These are phyloP conservation scores for Hirtodrosophila alboralis DNA, from an alignment of 2,888 invertebrate genomes.

Conservation along the genomic window DNA sequence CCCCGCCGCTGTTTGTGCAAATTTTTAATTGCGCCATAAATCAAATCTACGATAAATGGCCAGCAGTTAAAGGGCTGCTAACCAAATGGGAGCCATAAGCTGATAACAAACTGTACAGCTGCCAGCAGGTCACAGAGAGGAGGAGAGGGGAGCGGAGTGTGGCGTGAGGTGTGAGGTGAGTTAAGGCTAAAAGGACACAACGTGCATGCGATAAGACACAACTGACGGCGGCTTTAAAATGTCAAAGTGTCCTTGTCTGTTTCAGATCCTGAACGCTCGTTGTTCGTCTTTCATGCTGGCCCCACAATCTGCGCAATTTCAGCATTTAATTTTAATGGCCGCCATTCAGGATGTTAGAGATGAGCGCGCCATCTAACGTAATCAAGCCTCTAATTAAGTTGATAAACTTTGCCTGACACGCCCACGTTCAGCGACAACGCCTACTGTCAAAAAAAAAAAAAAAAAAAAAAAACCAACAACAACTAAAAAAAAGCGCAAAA, in stretches of 20 bases:
- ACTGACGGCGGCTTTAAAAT: slow-evolving; percentile 62
- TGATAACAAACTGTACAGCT: slow-evolving; percentile 61
- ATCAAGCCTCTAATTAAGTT: slow-evolving; percentile 79
- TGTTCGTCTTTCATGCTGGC: neutral
- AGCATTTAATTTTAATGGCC: slow-evolving; percentile 70
- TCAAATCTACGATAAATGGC: slow-evolving; percentile 77
- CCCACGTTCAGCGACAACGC: slow-evolving; percentile 21
- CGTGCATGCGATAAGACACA: slow-evolving; percentile 57
- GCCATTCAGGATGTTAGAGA: slow-evolving; percentile 35
- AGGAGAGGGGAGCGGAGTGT: neutral
- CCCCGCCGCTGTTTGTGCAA: slow-evolving; percentile 34
- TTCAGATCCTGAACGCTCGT: neutral
- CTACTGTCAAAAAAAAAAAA: slow-evolving; percentile 11
- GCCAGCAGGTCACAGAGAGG: neutral
- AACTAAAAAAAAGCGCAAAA: slow-evolving; percentile 1
- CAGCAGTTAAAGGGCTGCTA: slow-evolving; percentile 77
- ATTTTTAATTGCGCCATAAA: slow-evolving; percentile 75
- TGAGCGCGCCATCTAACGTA: slow-evolving; percentile 61
- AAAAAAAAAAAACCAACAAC: no score
- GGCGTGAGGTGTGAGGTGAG: neutral
- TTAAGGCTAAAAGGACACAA: no score
- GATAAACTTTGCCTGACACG: slow-evolving; percentile 68
- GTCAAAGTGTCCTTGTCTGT: slow-evolving; percentile 58
- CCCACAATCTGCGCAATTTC: slow-evolving; percentile 36
- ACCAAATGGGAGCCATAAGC: slow-evolving; percentile 79